Base-by-base conservation (phyloP, 2,797 vertebrate genomes). In the Borostomias antarcticus region DNA sequence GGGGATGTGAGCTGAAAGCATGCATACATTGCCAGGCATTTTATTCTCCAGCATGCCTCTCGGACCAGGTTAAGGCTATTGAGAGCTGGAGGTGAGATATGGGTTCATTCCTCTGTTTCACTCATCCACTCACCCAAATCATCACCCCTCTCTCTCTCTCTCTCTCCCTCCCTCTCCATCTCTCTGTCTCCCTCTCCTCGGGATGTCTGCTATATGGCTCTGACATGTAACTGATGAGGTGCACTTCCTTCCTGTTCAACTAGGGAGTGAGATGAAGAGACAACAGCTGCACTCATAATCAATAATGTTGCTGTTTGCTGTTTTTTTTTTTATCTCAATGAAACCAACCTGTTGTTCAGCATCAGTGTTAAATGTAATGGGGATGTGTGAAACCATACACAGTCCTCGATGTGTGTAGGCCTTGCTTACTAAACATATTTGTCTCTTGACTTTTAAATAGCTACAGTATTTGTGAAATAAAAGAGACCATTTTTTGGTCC, bases 1-100 rank as follows among this genome's bases (percentile, higher is more conserved):
- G 59, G 66, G 57, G 50, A 68, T 45, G 66, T 65, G 51, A 25
- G 73, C 65, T 64, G 56, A 35, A 48, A 35, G 11, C 19, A 35
- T 7, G 2, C 8, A 32, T 32, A 8, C 5, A 19, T 8, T 53
- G 15, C 51, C 51, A 28, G 51, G 26, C 51, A 53, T 10, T 9
- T 9, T 6, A 19, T 23, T 51, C 23, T 11, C 23, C 17, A 21
- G 48, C 17, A 11, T n/a, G 30, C 21, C 8, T 52, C 25, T 66
- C 58, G 60, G 61, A 10, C 32, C 26, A 25, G n/a, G 15, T n/a
- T n/a, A n/a, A n/a, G n/a, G n/a, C n/a, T n/a, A n/a, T n/a, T n/a
- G n/a, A n/a, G 2, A 17, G 37, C 32, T 23, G 60, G 25, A 15
- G 15, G 35, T 21, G 30, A 17, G 4, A 29, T 0, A 8, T 11